These are phyloP conservation scores for Megalops atlanticus DNA, from an alignment of 2,113 vertebrate genomes.

Conservation along the genomic window DNA sequence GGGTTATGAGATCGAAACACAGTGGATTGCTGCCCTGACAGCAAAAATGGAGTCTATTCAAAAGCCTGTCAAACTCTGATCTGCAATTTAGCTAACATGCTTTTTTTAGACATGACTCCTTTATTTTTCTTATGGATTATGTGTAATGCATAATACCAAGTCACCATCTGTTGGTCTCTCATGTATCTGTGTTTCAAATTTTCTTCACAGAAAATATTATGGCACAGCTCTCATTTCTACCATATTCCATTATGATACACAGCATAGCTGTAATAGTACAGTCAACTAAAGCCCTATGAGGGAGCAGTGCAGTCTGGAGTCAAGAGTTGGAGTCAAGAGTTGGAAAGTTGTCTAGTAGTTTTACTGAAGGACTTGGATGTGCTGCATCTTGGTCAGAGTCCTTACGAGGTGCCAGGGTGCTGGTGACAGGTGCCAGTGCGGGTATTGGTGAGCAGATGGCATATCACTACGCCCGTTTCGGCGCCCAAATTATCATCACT, in stretches of 20 bases:
- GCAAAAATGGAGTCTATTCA: conserved; percentile 1
- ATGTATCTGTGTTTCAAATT: not conserved
- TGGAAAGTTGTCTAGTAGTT: not conserved
- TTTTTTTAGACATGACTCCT: not conserved
- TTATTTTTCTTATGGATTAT: not conserved
- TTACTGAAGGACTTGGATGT: no score
- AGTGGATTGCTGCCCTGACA: not conserved
- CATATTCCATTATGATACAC: no score
- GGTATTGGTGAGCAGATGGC: conserved; percentile 87
- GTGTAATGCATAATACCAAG: not conserved
- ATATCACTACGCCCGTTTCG: conserved; percentile 77
- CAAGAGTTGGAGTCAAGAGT: not conserved
- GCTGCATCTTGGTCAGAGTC: conserved; percentile 59
- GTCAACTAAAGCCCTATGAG: not conserved
- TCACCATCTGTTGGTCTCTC: not conserved
- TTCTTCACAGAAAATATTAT: not conserved
- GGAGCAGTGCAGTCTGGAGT: no score
- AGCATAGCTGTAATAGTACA: no score
- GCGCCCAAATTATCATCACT: conserved; percentile 80
- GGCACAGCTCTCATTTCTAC: no score
- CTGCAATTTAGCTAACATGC: not conserved
- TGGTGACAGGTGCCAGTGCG: conserved; percentile 81
- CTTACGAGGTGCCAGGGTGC: conserved; percentile 72
- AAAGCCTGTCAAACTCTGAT: not conserved
- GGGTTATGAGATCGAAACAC: not conserved